A percentile compares a stretch with the other conserved stretches of the same genome.
Evolutionary conservation across 2,797 vertebrate species (phyloP).

Genomic region (Dendrocincla tyrannina): DNA sequence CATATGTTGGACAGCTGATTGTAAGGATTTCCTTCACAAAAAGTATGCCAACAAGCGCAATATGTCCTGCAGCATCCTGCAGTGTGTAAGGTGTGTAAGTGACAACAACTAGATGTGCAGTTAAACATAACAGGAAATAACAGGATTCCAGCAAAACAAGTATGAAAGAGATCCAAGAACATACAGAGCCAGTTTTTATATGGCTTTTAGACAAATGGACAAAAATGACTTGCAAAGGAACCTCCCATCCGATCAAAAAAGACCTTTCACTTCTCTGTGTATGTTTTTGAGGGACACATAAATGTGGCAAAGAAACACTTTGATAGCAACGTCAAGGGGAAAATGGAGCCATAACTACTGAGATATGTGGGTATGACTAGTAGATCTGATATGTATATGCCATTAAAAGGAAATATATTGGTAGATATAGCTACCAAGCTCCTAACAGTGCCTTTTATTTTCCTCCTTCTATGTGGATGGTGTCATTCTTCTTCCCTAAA

Average conservation of each 20-base stretch:
- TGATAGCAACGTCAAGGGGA: constrained; percentile 18
- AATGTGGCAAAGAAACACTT: constrained; percentile 34
- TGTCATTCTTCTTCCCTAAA: background rate
- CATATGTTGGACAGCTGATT: background rate
- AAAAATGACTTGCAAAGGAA: constrained; percentile 40
- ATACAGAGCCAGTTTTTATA: background rate
- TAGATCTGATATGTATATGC: background rate
- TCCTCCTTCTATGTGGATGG: background rate
- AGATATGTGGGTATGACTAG: background rate
- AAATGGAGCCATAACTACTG: constrained; percentile 1
- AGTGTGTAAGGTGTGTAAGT: background rate
- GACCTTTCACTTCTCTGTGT: background rate
- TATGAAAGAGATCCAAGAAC: background rate
- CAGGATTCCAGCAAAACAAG: background rate
- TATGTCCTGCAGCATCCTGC: background rate
- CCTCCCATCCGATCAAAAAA: background rate
- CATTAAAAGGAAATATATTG: constrained; percentile 42
- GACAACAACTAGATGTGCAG: background rate
- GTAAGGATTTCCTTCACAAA: background rate
- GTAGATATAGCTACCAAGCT: background rate
- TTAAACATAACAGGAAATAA: background rate
- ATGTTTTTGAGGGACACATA: constrained; percentile 42
- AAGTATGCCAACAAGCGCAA: background rate
- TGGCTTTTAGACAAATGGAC: constrained; percentile 21
- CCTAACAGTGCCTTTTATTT: background rate